These are phyloP conservation scores for Cyanoderma ruficeps DNA, from an alignment of 2,113 vertebrate species.

Conservation along the genomic window DNA sequence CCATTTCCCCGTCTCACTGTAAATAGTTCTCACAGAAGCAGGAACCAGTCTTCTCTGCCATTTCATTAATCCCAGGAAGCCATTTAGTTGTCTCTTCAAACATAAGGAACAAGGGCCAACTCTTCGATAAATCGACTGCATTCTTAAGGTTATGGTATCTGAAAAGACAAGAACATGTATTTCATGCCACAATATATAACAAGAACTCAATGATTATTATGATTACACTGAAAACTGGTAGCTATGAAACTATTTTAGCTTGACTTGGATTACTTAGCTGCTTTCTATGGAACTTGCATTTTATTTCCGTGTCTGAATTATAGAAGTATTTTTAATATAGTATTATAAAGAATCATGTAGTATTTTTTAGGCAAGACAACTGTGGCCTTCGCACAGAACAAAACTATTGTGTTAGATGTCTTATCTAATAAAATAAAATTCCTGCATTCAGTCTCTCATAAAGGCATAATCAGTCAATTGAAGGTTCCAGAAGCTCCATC, in stretches of 20 bases:
- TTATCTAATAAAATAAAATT: neutral
- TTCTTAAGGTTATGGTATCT: slow-evolving; percentile 60
- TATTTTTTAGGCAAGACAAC: neutral
- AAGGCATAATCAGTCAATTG: neutral
- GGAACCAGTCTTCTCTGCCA: slow-evolving; percentile 32
- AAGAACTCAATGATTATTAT: neutral
- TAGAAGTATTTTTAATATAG: neutral
- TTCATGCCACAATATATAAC: neutral
- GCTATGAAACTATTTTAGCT: neutral
- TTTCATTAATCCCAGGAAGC: neutral
- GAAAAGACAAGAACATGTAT: neutral
- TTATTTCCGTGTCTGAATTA: neutral
- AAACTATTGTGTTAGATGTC: neutral
- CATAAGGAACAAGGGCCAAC: slow-evolving; percentile 56
- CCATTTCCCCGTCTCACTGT: slow-evolving; percentile 90
- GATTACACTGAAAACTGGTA: neutral
- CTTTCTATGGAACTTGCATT: neutral
- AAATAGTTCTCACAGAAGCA: slow-evolving; percentile 74
- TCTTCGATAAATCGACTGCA: slow-evolving; percentile 68
- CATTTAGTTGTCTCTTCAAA: slow-evolving; percentile 34
- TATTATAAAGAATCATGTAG: neutral
- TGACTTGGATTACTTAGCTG: neutral
- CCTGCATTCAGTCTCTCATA: neutral
- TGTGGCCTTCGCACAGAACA: neutral
- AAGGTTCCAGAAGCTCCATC: neutral